Percentiles rank a stretch among this genome's conserved stretches.
phyloP scores from a whole-genome alignment of 53 echinoderm and acorn worm species.

The Pentamera pediparva region DNA sequence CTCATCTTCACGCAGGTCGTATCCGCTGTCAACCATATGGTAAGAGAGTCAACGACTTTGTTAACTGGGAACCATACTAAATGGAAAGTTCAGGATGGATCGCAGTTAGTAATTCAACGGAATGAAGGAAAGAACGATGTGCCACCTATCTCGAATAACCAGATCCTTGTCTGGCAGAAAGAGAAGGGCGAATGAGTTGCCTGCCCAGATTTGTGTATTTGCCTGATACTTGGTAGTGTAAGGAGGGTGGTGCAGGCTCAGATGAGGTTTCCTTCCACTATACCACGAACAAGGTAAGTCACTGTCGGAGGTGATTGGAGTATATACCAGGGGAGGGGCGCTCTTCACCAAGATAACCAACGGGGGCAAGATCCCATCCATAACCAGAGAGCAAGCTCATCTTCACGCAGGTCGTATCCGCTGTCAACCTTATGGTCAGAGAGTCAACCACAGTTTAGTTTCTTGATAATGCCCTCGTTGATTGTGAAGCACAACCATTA shows the following conservation, averaged over 20 bases:
- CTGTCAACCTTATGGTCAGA: conserved; percentile 94
- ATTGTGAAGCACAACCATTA: too few species aligned
- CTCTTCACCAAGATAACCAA: conserved; percentile 98
- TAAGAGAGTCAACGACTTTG: conserved; percentile 32
- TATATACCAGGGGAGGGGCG: conserved; percentile 89
- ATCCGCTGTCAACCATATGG: conserved; percentile 93
- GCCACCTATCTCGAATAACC: too few species aligned
- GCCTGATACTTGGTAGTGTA: too few species aligned
- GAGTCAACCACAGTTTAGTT: too few species aligned
- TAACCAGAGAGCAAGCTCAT: conserved; percentile 82
- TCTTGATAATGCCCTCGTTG: too few species aligned
- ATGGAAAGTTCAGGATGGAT: neutral
- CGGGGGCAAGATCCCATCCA: conserved; percentile 75
- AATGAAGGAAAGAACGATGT: neutral
- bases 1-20: conserved; percentile 78
- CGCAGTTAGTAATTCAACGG: neutral
- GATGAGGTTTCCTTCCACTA: too few species aligned
- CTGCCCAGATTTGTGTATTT: too few species aligned
- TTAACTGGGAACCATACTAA: neutral
- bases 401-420: conserved; percentile 82
- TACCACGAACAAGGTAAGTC: too few species aligned
- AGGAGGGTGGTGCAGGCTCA: too few species aligned
- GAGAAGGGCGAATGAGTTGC: too few species aligned
- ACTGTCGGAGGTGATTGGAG: conserved; percentile 94
- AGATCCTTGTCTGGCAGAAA: too few species aligned